Percentiles rank a stretch among this genome's conserved stretches.
Conservation (phyloP, 2,797 vertebrate genomes). For the Mormyrops attenuatus region DNA sequence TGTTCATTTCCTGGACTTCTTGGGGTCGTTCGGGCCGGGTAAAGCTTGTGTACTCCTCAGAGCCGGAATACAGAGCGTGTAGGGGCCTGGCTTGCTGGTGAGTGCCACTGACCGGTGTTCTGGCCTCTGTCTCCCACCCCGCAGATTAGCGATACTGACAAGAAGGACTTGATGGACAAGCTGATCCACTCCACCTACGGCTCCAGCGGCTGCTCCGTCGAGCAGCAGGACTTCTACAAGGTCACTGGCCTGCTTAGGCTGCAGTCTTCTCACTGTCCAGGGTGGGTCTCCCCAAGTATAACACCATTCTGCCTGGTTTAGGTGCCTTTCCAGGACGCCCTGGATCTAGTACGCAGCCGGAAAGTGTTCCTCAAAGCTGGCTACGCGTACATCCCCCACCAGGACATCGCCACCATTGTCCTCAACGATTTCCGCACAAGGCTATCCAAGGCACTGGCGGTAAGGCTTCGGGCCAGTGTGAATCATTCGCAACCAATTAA, state of each 20-base stretch:
- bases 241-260: slow-evolving; percentile 48
- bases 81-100: background rate
- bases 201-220: slow-evolving; percentile 50
- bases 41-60: background rate
- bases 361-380: slow-evolving; percentile 83
- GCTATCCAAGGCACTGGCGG: slow-evolving; percentile 89
- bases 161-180: slow-evolving; percentile 55
- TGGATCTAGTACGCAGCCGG: slow-evolving; percentile 82
- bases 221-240: slow-evolving; percentile 76
- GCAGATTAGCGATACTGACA: slow-evolving; percentile 73
- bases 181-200: slow-evolving; percentile 68
- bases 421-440: slow-evolving; percentile 84
- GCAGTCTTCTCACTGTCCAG: background rate
- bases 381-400: slow-evolving; percentile 81
- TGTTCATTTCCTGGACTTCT: background rate
- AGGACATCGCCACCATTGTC: slow-evolving; percentile 79
- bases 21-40: background rate
- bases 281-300: background rate
- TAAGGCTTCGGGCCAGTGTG: slow-evolving; percentile 58
- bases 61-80: background rate
- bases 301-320: slow-evolving; percentile 36
- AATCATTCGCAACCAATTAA: background rate
- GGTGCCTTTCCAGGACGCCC: slow-evolving; percentile 88
- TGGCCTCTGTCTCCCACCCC: slow-evolving; percentile 34
- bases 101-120: background rate